Conservation (phyloP, 2,888 invertebrate species). For the Sialis lutaria region DNA sequence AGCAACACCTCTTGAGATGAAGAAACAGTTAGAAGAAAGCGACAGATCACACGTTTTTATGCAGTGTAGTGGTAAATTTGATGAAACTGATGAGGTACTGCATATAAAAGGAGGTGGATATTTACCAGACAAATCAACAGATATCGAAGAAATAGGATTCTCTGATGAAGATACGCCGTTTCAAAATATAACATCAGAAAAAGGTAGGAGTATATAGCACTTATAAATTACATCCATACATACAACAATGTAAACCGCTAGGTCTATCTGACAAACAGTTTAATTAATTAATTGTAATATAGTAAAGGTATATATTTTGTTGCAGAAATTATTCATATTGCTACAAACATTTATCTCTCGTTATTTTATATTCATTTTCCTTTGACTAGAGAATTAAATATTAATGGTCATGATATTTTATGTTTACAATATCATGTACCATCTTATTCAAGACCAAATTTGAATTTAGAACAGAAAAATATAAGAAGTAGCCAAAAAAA, state of each 20-base stretch:
- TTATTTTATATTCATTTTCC: too few species aligned
- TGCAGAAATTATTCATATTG: too few species aligned
- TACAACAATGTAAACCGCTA: too few species aligned
- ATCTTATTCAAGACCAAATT: too few species aligned
- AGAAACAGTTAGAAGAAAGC: conserved; percentile 24
- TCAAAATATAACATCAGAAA: neutral
- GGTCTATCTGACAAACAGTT: neutral
- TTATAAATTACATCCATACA: neutral
- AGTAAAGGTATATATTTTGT: too few species aligned
- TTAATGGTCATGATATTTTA: too few species aligned
- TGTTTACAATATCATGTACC: too few species aligned
- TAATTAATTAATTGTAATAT: too few species aligned
- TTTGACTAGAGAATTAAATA: too few species aligned
- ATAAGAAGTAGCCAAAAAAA: too few species aligned
- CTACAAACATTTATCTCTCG: too few species aligned
- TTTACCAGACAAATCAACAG: conserved; percentile 28
- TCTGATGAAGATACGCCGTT: conserved; percentile 13
- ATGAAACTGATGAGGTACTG: conserved; percentile 26
- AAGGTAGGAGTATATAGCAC: neutral
- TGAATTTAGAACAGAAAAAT: too few species aligned
- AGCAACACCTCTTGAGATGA: conserved; percentile 23
- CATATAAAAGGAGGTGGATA: conserved; percentile 31
- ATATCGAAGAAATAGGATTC: conserved; percentile 32
- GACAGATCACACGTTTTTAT: conserved; percentile 27
- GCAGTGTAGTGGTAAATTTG: conserved; percentile 25